Evolutionary conservation across 2,113 vertebrate species (phyloP).

Genomic region (Motacilla alba): DNA sequence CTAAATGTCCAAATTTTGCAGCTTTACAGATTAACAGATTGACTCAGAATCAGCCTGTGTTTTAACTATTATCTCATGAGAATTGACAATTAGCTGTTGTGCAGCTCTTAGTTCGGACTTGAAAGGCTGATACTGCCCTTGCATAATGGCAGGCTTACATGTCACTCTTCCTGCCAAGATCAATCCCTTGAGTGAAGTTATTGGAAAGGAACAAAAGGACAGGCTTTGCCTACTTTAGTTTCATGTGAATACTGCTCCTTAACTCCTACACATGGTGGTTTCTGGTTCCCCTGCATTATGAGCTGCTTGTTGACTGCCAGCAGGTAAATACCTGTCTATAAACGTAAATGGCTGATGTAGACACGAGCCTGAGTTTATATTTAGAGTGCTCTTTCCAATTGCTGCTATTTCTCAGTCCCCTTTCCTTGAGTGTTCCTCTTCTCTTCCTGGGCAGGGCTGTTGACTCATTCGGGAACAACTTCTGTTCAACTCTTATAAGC

Average conservation of each 20-base stretch:
- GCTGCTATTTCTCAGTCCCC: background rate
- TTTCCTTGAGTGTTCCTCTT: background rate
- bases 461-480: conserved; percentile 2
- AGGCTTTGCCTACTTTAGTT: background rate
- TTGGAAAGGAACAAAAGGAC: background rate
- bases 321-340: background rate
- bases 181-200: background rate
- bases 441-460: background rate
- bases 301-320: background rate
- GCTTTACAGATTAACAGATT: background rate
- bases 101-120: background rate
- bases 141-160: background rate
- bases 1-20: background rate
- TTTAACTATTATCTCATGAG: background rate
- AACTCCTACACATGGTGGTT: background rate
- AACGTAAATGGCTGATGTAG: background rate
- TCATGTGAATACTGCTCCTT: background rate
- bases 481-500: background rate
- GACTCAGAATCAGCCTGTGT: background rate
- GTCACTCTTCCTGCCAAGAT: background rate
- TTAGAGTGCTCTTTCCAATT: background rate
- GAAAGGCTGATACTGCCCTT: background rate
- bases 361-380: background rate
- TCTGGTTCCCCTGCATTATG: background rate
- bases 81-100: background rate